Evolutionary conservation across 2,113 vertebrate species (phyloP), one percentile per base, ranked within the genome.

Genomic region (Micronycteris hirsuta): DNA sequence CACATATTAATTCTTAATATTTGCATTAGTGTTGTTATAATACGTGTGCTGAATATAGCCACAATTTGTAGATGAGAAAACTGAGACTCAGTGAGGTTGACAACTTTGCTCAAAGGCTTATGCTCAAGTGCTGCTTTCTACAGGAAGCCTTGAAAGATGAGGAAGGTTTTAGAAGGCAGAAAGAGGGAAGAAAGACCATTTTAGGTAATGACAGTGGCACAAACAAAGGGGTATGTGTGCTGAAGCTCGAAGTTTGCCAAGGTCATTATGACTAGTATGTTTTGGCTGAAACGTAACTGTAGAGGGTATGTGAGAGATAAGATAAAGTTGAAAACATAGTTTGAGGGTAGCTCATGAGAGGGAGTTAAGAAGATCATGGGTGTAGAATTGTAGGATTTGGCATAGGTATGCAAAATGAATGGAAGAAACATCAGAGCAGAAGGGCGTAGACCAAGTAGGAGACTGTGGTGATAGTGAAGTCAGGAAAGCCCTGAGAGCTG

Each of bases 211-310:
- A 45, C 86, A 77, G 82, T 91, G 87, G 38, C 38, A 49, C n/a
- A 13, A 85, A 78, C 54, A 91, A 93, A 94, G 26, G 68, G 4
- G 17, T 68, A 15, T 63, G 47, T 96, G 41, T 92, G 24, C 68
- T 91, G 49, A 83, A 94, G 14, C 80, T 86, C 63, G 61, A 81
- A 70, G 49, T 92, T 86, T 94, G 89, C 77, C 81, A 96, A 81
- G 22, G 24, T 76, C 89, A 71, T 91, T 94, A 86, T 82, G 71
- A 87, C 65, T 94, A 52, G 67, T 95, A 67, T 67, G 17, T 92
- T 96, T 86, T 95, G 78, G 38, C 73, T 89, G 85, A 88, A 96
- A 41, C 67, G n/a, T 89, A 91, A 94, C 26, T n/a, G 2, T 95
- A 56, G 47, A 84, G 13, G 33, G 83, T 96, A 73, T 49, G 5